Base-by-base conservation (phyloP, 2,888 invertebrate species). In the Cyaniris semiargus region DNA sequence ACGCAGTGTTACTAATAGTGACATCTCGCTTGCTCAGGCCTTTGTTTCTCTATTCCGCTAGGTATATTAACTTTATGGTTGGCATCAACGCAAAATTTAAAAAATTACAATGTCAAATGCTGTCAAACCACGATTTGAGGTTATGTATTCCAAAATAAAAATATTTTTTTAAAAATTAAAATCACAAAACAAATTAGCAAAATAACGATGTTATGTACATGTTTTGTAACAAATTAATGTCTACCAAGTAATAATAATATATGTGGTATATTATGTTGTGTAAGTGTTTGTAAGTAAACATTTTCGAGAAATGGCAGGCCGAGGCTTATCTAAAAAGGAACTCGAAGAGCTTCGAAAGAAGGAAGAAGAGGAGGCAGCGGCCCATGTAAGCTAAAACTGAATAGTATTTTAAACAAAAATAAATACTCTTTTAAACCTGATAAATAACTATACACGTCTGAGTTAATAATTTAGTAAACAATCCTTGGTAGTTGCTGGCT, bases 331-430 rank as follows among this genome's bases (percentile, higher is more conserved):
- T n/a, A 97, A 97, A 88, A 96, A 96, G 82, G 97, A 97, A 89
- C 87, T 97, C 13, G 98, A 98, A 86, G 98, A 98, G 82, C 96
- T 97, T 82, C 95, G 97, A 79, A 98, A 98, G 89, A 97, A 97
- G 83, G 97, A 97, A 84, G 97, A 98, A 86, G 97, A 98, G 86
- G 96, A 97, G 88, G 98, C 97, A n/a, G 98, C 98, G 0, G 98
- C 98, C 81, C 97, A 97, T 94, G 97, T 97, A 94, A 93, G 93
- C 89, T 72, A 13, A 1, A 60, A 60, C 60, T 60, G 4, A 60
- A 60, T 23, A 18, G 18, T 53, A 53, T 53, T 53, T 18, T 4
- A 53, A 53, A 53, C 4, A 15, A 15, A n/a, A n/a, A n/a, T n/a
- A n/a, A n/a, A n/a, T n/a, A 48, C 5, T 15, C 4, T 15, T 48